Conservation (phyloP, 2,888 invertebrate genomes). For the Cheilosia vernalis region DNA sequence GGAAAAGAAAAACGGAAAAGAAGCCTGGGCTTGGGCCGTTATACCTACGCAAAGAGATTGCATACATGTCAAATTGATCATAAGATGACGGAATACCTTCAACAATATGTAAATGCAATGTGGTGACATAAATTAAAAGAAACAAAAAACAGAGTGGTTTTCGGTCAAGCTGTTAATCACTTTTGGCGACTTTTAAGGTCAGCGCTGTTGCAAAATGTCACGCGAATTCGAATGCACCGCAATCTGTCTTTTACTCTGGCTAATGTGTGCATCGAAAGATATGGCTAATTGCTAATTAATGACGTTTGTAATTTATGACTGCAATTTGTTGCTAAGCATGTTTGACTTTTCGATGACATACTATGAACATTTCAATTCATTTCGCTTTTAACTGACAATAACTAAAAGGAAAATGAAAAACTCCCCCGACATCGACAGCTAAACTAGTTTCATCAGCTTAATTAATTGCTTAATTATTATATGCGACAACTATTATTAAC, state of each 20-base stretch:
- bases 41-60: slow-evolving; percentile 16
- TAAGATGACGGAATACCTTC: slow-evolving; percentile 21
- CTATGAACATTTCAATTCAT: not conserved
- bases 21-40: not conserved
- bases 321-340: not conserved
- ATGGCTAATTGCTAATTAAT: slow-evolving; percentile 41
- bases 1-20: too few species aligned
- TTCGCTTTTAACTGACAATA: not conserved
- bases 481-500: not conserved
- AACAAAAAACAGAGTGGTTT: slow-evolving; percentile 18
- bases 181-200: slow-evolving; percentile 55
- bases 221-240: slow-evolving; percentile 50
- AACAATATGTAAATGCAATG: slow-evolving; percentile 1
- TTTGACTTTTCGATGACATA: not conserved
- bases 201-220: slow-evolving; percentile 48
- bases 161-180: slow-evolving; percentile 43
- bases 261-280: slow-evolving; percentile 24
- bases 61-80: slow-evolving; percentile 31
- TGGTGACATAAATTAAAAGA: slow-evolving; percentile 36
- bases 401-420: not conserved
- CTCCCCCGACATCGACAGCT: not conserved
- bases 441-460: not conserved
- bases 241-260: slow-evolving; percentile 24
- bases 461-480: not conserved
- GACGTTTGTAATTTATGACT: not conserved